A percentile compares a stretch with the other conserved stretches of the same genome.
Conservation (phyloP, 2,888 invertebrate species). For the Mythimna vitellina region DNA sequence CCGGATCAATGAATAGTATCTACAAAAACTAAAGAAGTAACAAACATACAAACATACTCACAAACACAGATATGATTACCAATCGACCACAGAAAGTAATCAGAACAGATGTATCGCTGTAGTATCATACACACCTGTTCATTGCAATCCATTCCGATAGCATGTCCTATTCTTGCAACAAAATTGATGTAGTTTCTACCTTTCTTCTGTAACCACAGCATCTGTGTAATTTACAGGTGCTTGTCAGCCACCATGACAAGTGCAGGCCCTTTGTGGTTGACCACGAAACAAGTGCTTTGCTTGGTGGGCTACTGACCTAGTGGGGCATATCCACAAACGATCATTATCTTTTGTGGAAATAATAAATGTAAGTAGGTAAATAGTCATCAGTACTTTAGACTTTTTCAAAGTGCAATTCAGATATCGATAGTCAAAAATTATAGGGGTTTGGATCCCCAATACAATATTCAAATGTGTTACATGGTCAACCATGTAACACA, state of each 20-base stretch:
- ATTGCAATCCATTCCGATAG: neutral
- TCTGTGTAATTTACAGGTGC: constrained; percentile 6
- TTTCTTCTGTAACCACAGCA: constrained; percentile 35
- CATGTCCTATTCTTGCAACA: neutral
- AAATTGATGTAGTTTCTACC: constrained; percentile 17
- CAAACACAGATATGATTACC: no score
- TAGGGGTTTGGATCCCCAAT: no score
- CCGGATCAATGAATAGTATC: no score
- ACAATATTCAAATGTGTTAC: no score
- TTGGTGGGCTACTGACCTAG: constrained; percentile 52
- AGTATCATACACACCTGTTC: neutral
- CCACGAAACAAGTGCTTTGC: constrained; percentile 37
- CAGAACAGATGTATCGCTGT: neutral
- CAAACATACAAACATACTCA: no score
- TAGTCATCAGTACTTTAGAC: no score
- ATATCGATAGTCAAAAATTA: no score
- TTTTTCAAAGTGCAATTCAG: no score
- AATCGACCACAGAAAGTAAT: neutral
- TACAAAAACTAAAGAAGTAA: no score
- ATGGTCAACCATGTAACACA: no score
- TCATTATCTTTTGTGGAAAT: constrained; percentile 2
- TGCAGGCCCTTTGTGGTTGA: constrained; percentile 48
- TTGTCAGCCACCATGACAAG: constrained; percentile 36
- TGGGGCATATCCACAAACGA: neutral
- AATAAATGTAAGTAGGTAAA: neutral